Base-by-base conservation (phyloP, 2,797 vertebrate genomes). In the Epinephelus coioides region DNA sequence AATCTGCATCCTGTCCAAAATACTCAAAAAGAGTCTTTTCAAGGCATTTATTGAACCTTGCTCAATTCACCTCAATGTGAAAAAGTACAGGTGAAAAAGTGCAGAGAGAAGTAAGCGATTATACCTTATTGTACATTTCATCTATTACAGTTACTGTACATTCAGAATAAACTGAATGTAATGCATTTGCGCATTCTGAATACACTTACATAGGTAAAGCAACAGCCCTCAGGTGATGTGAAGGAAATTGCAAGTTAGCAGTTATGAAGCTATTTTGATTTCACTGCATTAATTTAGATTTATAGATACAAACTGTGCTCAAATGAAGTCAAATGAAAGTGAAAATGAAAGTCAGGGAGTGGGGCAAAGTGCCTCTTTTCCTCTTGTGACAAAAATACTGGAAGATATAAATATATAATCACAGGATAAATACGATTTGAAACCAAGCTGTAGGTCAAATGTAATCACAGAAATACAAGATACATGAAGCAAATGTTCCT, bases 321-420 rank as follows among this genome's bases (percentile, higher is more conserved):
- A 63, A 18, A 23, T 61, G 6, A 61, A 44, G 59, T 61, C 13
- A 43, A 61, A 61, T 61, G 40, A 47, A 55, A 54, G 38, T 64
- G 59, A 54, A 61, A 61, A 61, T 61, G 59, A 55, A 55, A 54
- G 38, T 64, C 70, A 54, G 18, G 18, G 17, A 25, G 23, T 67
- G 34, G 30, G n/a, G 19, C 19, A 63, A 49, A 63, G 7, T n/a
- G 51, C 10, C 4, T 38, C 12, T 56, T 49, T 15, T 7, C 14
- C 51, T 34, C 14, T 13, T 27, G 13, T 73, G 50, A 46, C 49
- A 54, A 53, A 62, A 61, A 43, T 3, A 14, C 6, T 17, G 13
- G 12, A 6, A 25, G 5, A 21, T 59, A 14, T 11, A 34, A 62
- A 61, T n/a, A 61, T 14, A 47, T 15, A 38, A 18, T 17, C 19